Evolutionary conservation across 2,113 vertebrate species (phyloP).

Genomic region (Phylloscopus whistleri): DNA sequence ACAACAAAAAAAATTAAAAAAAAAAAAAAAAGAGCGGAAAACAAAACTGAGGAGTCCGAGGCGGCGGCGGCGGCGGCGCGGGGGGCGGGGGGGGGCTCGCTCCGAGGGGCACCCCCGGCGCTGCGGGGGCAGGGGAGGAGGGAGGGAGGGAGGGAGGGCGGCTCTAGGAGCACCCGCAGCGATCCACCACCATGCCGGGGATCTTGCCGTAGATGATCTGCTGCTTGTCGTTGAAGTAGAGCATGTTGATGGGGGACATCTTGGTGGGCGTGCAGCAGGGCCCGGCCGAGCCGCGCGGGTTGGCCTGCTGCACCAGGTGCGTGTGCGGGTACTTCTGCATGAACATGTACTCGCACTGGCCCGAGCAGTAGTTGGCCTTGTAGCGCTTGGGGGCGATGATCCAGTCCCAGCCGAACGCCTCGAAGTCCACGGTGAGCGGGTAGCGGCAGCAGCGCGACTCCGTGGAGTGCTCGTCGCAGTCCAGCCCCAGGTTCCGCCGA

Average conservation of each 20-base stretch:
- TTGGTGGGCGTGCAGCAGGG: slow-evolving; percentile 98
- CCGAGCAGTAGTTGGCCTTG: slow-evolving; percentile 99
- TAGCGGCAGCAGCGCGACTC: slow-evolving; percentile 98
- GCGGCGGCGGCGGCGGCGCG: no score
- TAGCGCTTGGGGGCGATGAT: slow-evolving; percentile 98
- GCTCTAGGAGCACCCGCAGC: slow-evolving; percentile 94
- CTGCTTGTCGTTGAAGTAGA: slow-evolving; percentile 99
- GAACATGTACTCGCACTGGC: slow-evolving; percentile 99
- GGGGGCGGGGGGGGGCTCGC: no score
- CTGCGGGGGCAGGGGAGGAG: no score
- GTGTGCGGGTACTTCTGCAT: slow-evolving; percentile 99
- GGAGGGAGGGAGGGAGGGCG: background rate
- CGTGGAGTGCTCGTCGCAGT: slow-evolving; percentile 95
- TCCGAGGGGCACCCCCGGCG: no score
- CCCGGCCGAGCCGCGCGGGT: slow-evolving; percentile 92
- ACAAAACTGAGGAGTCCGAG: no score
- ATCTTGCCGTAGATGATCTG: slow-evolving; percentile 99
- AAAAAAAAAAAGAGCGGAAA: no score
- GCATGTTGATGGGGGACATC: slow-evolving; percentile 99
- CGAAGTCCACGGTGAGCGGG: slow-evolving; percentile 96
- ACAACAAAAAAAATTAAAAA: no score
- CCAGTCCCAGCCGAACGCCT: slow-evolving; percentile 99
- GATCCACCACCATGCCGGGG: slow-evolving; percentile 97
- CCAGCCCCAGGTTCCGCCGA: slow-evolving; percentile 91
- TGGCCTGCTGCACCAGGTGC: slow-evolving; percentile 96